Evolutionary conservation across 2,113 vertebrate species (phyloP).

Genomic region (Psittacara wagleri): DNA sequence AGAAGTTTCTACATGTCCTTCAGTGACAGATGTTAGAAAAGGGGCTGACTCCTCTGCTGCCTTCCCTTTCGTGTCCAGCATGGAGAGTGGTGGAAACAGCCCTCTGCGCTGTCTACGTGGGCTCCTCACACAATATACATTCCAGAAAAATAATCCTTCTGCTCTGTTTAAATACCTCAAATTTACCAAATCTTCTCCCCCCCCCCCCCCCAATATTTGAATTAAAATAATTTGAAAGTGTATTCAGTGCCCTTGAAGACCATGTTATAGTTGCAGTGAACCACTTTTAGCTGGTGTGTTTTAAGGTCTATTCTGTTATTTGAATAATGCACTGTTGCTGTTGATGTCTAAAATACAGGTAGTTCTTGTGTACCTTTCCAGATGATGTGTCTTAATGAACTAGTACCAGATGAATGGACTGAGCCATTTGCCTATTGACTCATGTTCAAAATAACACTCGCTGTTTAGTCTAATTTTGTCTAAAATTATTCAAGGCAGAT

Average conservation of each 20-base stretch:
- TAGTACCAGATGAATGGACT: neutral
- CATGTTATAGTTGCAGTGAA: neutral
- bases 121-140: rapidly evolving
- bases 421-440: neutral
- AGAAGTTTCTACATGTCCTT: neutral
- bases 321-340: neutral
- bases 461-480: neutral
- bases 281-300: neutral
- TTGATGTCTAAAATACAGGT: neutral
- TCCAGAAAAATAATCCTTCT: neutral
- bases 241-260: neutral
- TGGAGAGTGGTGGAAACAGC: neutral
- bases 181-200: rapidly evolving
- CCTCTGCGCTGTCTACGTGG: neutral
- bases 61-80: neutral
- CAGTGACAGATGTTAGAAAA: neutral
- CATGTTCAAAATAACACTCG: neutral
- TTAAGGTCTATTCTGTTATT: neutral
- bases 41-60: neutral
- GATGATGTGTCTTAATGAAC: neutral
- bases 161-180: neutral
- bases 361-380: neutral
- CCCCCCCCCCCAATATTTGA: neutral
- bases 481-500: neutral
- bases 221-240: neutral